Conservation (phyloP, 1,140 invertebrate genomes). For the Lepidurus arcticus region DNA sequence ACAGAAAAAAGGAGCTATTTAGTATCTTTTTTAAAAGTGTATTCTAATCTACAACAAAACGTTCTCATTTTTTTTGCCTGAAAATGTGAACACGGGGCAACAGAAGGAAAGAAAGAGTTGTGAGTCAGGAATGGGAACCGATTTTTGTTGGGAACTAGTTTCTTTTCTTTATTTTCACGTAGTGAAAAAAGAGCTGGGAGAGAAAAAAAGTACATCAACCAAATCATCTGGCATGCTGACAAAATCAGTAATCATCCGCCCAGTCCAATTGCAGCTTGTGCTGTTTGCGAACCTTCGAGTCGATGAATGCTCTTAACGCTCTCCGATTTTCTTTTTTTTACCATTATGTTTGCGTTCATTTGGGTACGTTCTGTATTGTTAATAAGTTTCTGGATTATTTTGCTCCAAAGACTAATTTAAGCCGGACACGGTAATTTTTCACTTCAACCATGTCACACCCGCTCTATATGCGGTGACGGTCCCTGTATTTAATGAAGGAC, state of each 20-base stretch:
- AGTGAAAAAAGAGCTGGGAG: background rate
- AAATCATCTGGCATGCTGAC: background rate
- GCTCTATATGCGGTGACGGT: no score
- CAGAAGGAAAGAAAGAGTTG: no score
- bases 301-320: background rate
- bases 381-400: background rate
- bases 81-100: no score
- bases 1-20: background rate
- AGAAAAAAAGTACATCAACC: background rate
- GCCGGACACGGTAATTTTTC: background rate
- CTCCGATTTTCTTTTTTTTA: background rate
- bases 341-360: background rate
- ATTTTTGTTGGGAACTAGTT: no score
- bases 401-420: background rate
- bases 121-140: no score
- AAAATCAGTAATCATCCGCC: background rate
- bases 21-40: background rate
- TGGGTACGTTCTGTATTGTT: background rate
- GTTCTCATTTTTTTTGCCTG: background rate
- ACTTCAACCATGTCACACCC: no score
- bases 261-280: background rate
- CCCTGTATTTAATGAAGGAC: no score
- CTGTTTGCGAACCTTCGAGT: background rate
- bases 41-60: background rate
- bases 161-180: no score